Evolutionary conservation across 2,113 vertebrate genomes (phyloP), one percentile per base, ranked within the genome.

Genomic region (Diadophis punctatus): DNA sequence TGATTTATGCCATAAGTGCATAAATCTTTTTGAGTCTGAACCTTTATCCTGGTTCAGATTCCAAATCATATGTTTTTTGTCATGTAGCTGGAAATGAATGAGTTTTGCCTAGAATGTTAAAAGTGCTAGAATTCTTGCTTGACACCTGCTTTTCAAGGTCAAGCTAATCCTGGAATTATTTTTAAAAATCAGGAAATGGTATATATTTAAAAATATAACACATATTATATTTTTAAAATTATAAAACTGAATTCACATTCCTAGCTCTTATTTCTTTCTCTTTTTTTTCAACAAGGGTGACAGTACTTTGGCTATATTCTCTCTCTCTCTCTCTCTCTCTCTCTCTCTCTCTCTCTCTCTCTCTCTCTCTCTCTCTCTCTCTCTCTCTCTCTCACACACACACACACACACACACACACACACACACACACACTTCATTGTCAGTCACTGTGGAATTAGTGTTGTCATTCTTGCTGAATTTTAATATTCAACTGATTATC

Each of bases 401-500:
- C 48, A 48, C 48, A 2, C 53, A 8, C 52, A 53, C 51, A 43
- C 48, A 49, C 51, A 52, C 53, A 55, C 53, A 55, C 53, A 55
- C 53, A 27, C 56, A 60, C 8, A n/a, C 11, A 63, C 11, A n/a
- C 10, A 30, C 85, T 22, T 30, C 51, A 7, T 23, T 49, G 30
- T 23, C n/a, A 86, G 48, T 46, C 85, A 14, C 55, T 63, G 51
- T 46, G 18, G 49, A 74, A 92, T 88, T 34, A 91, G 90, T 86
- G 52, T 39, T 63, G 52, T 90, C 68, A 92, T 90, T 92, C 91
- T 85, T 85, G 39, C 52, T 84, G 43, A 16, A 49, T 89, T 86
- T 90, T 60, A 93, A 55, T 23, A 86, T 63, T 63, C 48, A n/a
- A 16, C 11, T 90, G 22, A 43, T 86, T 86, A 63, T 34, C 74